A percentile compares a stretch with the other conserved stretches of the same genome.
These are phyloP conservation scores for Passer montanus DNA, from an alignment of 2,113 vertebrate genomes.

Conservation along the genomic window DNA sequence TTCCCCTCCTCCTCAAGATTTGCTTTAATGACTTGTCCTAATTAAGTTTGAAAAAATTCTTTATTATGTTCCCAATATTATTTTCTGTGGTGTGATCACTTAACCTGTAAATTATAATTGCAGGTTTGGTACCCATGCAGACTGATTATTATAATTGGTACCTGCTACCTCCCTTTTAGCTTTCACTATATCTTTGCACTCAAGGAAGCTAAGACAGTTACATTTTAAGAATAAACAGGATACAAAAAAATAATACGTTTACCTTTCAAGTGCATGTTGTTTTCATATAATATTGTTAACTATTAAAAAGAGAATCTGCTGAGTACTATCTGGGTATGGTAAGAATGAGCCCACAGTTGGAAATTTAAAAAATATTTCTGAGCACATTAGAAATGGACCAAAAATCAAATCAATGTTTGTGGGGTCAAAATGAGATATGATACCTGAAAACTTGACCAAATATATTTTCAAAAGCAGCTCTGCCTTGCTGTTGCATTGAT, in stretches of 20 bases:
- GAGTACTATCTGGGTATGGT: background rate
- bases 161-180: background rate
- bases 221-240: background rate
- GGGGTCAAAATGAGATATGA: background rate
- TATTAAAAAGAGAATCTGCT: background rate
- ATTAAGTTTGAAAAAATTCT: conserved; percentile 23
- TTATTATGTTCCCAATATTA: background rate
- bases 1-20: background rate
- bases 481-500: background rate
- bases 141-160: background rate
- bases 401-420: background rate
- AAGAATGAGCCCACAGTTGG: background rate
- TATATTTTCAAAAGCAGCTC: background rate
- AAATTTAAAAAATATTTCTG: background rate
- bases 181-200: background rate
- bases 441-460: background rate
- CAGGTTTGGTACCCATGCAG: background rate
- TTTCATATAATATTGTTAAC: background rate
- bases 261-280: background rate
- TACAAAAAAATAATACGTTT: background rate
- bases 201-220: background rate
- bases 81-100: background rate
- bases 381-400: background rate
- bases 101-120: conserved; percentile 32
- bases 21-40: conserved; percentile 26